phyloP scores from a whole-genome alignment of 2,888 invertebrate species.

The Scaptomyza caliginosa region DNA sequence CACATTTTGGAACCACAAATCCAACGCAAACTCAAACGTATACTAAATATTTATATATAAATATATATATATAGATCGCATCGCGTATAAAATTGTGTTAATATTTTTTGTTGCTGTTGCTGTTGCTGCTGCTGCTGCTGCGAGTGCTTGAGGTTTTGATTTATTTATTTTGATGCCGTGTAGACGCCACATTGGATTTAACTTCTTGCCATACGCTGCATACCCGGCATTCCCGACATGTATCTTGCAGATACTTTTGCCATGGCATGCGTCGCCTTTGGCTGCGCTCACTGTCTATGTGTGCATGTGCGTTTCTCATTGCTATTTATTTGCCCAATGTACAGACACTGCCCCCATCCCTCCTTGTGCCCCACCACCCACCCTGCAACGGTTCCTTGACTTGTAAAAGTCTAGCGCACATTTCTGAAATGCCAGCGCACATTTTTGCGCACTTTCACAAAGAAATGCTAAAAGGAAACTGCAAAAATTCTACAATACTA shows the following conservation, averaged over 20 bases:
- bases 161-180: conserved; percentile 42
- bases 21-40: background rate
- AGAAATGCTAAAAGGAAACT: conserved; percentile 33
- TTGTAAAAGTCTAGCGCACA: conserved; percentile 63
- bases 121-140: background rate
- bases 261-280: conserved; percentile 60
- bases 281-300: conserved; percentile 19
- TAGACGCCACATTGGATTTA: conserved; percentile 32
- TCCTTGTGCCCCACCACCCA: background rate
- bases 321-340: conserved; percentile 38
- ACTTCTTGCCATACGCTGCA: conserved; percentile 63
- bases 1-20: background rate
- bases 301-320: conserved; percentile 15
- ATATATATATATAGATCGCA: background rate
- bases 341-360: background rate
- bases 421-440: conserved; percentile 69
- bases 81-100: conserved; percentile 54
- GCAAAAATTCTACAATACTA: conserved; percentile 28
- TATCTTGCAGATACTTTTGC: conserved; percentile 67
- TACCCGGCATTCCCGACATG: conserved; percentile 68
- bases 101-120: conserved; percentile 34
- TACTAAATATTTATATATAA: background rate
- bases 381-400: background rate
- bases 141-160: conserved; percentile 32
- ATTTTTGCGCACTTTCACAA: conserved; percentile 49